Conservation (phyloP, 2,113 vertebrate genomes). For the Myotis davidii region DNA sequence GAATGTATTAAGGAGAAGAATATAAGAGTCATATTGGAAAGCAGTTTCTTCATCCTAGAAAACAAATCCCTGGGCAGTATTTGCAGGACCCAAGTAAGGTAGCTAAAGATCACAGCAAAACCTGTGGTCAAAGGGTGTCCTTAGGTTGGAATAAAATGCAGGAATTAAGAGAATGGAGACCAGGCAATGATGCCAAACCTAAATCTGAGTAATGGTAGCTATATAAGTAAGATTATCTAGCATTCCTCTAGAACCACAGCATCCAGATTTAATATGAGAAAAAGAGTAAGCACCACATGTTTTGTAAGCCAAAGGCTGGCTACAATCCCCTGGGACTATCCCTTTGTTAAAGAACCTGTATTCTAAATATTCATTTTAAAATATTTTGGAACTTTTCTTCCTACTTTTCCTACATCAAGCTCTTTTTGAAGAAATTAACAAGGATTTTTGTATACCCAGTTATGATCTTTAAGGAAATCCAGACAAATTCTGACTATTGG, state of each 20-base stretch:
- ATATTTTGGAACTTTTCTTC: background rate
- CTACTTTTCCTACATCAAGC: background rate
- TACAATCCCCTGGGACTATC: background rate
- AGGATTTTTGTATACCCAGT: background rate
- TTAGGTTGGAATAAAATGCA: constrained; percentile 24
- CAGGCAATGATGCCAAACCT: background rate
- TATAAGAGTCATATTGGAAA: background rate
- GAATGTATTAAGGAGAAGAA: background rate
- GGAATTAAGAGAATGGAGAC: constrained; percentile 21
- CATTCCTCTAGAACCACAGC: background rate
- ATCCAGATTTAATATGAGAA: background rate
- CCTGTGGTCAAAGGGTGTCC: background rate
- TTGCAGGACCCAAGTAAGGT: background rate
- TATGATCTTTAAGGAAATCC: background rate
- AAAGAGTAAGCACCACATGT: background rate
- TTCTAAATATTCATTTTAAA: background rate
- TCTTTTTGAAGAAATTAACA: constrained; percentile 37
- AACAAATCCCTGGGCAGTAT: background rate
- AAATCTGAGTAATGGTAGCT: background rate
- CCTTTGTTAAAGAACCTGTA: background rate
- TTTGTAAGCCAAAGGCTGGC: background rate
- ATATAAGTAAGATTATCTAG: background rate
- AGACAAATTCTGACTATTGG: background rate
- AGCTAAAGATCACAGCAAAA: constrained; percentile 2
- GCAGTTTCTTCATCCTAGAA: constrained; percentile 15